These are phyloP conservation scores for Tachina grossa DNA, from an alignment of 2,888 invertebrate species.

Conservation along the genomic window DNA sequence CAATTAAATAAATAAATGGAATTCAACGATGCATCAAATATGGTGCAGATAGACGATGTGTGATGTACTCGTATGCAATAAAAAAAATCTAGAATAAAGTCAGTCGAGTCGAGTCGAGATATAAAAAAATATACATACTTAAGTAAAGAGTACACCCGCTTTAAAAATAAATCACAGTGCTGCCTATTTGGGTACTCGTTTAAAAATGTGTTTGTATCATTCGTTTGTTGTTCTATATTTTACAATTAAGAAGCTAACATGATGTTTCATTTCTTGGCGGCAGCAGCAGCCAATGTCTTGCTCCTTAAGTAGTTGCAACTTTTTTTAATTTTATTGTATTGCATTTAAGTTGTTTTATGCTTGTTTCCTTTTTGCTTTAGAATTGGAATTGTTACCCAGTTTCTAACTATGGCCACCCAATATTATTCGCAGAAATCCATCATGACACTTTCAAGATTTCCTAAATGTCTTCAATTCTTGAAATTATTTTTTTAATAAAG, in stretches of 20 bases:
- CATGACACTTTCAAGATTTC: constrained; percentile 39
- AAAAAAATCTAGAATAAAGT: constrained; percentile 14
- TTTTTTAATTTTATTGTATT: neutral
- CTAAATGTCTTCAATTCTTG: constrained; percentile 3
- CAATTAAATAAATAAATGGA: constrained; percentile 60
- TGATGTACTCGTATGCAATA: constrained; percentile 47
- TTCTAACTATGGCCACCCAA: constrained; percentile 32
- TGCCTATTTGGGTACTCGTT: neutral
- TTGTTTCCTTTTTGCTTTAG: constrained; percentile 40
- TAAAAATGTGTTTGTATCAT: neutral
- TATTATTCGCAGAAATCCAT: constrained; percentile 4
- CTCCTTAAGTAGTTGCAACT: constrained; percentile 27
- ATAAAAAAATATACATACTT: neutral
- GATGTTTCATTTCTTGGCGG: constrained; percentile 4
- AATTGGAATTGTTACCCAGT: constrained; percentile 25
- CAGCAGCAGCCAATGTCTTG: neutral
- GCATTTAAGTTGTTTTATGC: constrained; percentile 4
- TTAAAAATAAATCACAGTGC: neutral
- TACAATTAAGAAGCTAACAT: neutral
- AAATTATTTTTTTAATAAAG: neutral
- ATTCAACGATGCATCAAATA: constrained; percentile 67
- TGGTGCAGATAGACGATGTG: constrained; percentile 55
- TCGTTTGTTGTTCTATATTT: constrained; percentile 41
- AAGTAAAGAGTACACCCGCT: constrained; percentile 28
- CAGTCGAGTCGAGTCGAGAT: neutral